A percentile compares a stretch with the other conserved stretches of the same genome.
Conservation (phyloP, 2,888 invertebrate genomes). For the Caenorhabditis doughertyi region DNA sequence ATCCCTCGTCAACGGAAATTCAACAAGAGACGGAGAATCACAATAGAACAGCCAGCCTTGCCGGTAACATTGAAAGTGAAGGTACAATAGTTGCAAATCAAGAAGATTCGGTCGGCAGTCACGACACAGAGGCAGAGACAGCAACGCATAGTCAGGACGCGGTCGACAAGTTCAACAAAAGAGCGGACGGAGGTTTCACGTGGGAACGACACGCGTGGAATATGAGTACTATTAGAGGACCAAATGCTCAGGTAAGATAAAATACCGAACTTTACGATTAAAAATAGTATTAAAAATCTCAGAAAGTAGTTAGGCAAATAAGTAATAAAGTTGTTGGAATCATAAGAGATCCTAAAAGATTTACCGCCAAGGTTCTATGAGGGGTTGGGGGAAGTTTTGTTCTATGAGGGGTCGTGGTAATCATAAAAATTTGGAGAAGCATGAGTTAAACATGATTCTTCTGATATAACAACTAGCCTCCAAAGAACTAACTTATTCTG, state of each 20-base stretch:
- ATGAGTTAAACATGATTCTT: too few species aligned
- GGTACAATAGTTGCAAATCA: constrained; percentile 58
- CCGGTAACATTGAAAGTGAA: constrained; percentile 53
- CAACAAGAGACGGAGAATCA: constrained; percentile 30
- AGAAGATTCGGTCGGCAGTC: background rate
- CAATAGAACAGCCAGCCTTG: background rate
- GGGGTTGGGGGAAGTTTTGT: too few species aligned
- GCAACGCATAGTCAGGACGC: constrained; percentile 35
- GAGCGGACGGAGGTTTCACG: constrained; percentile 63
- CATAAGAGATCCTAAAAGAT: too few species aligned
- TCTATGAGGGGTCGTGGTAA: too few species aligned
- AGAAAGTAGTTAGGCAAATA: too few species aligned
- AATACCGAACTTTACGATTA: background rate
- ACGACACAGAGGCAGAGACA: background rate
- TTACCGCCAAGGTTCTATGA: too few species aligned
- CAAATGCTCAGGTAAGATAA: constrained; percentile 62
- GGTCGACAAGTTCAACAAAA: constrained; percentile 56
- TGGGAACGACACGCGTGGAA: constrained; percentile 75
- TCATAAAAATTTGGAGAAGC: too few species aligned
- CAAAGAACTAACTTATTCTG: too few species aligned
- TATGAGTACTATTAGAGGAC: constrained; percentile 73
- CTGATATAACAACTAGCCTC: too few species aligned
- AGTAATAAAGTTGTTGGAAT: too few species aligned
- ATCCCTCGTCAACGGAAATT: constrained; percentile 32
- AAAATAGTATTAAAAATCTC: too few species aligned